These are phyloP conservation scores for Penaeus chinensis DNA, from an alignment of 1,140 invertebrate species.

Conservation along the genomic window DNA sequence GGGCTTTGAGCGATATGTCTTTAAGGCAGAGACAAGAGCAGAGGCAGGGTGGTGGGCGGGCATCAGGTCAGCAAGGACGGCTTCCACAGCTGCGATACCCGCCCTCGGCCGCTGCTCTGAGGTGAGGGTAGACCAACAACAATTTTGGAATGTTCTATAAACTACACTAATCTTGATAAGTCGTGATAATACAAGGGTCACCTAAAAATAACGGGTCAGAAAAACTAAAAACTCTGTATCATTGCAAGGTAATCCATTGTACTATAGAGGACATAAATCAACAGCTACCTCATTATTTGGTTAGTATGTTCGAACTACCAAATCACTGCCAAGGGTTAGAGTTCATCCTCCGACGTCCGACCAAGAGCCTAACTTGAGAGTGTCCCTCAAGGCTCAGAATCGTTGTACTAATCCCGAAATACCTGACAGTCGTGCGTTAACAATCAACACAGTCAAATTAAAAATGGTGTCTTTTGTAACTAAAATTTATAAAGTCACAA, in stretches of 20 bases:
- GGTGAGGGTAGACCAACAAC: constrained; percentile 51
- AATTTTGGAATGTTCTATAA: constrained; percentile 62
- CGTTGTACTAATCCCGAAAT: background rate
- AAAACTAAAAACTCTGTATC: constrained; percentile 46
- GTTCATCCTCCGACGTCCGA: background rate
- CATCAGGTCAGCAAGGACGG: background rate
- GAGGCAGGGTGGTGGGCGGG: constrained; percentile 1
- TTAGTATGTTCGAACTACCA: constrained; percentile 32
- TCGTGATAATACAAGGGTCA: constrained; percentile 50
- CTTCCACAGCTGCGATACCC: background rate
- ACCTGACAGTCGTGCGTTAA: constrained; percentile 17
- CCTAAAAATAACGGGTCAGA: constrained; percentile 47
- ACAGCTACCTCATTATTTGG: constrained; percentile 43
- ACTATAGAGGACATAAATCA: constrained; percentile 46
- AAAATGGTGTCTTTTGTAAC: constrained; percentile 31
- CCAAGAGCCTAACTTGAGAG: no score
- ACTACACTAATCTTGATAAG: constrained; percentile 51
- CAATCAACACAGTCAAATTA: constrained; percentile 23
- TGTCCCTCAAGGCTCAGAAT: no score
- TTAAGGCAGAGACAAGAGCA: constrained; percentile 36
- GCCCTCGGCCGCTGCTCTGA: constrained; percentile 26
- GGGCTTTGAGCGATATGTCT: constrained; percentile 52
- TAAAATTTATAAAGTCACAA: constrained; percentile 44
- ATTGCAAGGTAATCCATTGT: constrained; percentile 54
- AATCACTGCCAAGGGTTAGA: constrained; percentile 12